Evolutionary conservation across 2,888 invertebrate species (phyloP).

Genomic region (Mycalesis mineus): DNA sequence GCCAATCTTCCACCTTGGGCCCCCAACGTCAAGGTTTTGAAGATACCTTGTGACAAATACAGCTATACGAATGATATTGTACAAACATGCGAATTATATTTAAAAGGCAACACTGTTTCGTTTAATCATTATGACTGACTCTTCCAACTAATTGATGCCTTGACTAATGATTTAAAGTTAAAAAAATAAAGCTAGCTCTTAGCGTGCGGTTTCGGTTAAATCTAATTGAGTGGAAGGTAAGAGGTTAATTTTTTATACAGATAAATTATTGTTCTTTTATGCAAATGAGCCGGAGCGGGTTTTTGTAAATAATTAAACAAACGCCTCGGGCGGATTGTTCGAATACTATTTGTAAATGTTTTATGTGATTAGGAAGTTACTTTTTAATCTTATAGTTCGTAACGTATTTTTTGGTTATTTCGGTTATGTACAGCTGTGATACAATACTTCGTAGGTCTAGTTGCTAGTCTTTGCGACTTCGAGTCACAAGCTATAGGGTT

Average conservation of each 20-base stretch:
- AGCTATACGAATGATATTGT: too few species aligned
- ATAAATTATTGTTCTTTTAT: constrained; percentile 75
- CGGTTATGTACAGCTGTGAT: neutral
- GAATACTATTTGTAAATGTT: constrained; percentile 59
- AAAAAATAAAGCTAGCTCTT: constrained; percentile 58
- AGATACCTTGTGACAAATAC: too few species aligned
- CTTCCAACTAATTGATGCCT: constrained; percentile 10
- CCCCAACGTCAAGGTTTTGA: too few species aligned
- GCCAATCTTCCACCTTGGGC: too few species aligned
- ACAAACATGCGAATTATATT: too few species aligned
- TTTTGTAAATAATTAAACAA: constrained; percentile 70
- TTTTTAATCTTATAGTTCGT: constrained; percentile 38
- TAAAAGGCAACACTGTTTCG: neutral
- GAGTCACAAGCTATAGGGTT: too few species aligned
- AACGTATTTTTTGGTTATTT: constrained; percentile 35
- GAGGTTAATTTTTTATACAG: constrained; percentile 68
- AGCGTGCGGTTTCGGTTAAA: constrained; percentile 61
- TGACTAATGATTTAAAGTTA: constrained; percentile 51
- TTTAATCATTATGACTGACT: constrained; percentile 3
- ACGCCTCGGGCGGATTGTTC: constrained; percentile 54
- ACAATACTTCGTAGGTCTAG: neutral
- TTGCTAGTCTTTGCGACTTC: too few species aligned
- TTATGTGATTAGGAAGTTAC: constrained; percentile 64
- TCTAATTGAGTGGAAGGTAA: constrained; percentile 68
- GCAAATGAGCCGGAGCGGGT: constrained; percentile 60